phyloP scores from a whole-genome alignment of 2,797 vertebrate species.

The Dryobates pubescens region DNA sequence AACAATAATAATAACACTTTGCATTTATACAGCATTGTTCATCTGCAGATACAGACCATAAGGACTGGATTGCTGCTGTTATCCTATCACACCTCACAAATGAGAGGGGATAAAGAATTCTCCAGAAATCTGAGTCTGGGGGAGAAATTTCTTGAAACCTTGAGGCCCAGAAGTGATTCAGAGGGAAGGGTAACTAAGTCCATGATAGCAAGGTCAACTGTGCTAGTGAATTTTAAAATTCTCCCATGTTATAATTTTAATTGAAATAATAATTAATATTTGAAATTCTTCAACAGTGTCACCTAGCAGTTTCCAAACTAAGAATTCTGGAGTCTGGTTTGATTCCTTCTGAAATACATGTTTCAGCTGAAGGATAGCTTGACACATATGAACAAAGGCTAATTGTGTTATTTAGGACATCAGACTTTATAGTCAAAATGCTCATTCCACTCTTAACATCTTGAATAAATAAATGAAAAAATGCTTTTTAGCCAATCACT shows the following conservation, averaged over 20 bases:
- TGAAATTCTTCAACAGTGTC: not conserved
- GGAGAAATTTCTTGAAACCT: not conserved
- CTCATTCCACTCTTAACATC: not conserved
- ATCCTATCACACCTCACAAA: conserved; percentile 11
- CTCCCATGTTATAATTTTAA: not conserved
- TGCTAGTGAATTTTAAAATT: not conserved
- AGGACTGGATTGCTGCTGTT: conserved; percentile 42
- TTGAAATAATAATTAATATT: not conserved
- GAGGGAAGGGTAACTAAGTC: not conserved
- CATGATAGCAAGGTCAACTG: not conserved
- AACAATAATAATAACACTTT: conserved; percentile 75
- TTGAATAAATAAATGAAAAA: not conserved
- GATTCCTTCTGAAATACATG: not conserved
- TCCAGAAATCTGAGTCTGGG: not conserved
- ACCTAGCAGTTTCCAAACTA: not conserved
- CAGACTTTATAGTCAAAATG: not conserved
- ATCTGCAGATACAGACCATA: conserved; percentile 28
- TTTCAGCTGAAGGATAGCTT: not conserved
- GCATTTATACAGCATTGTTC: conserved; percentile 45
- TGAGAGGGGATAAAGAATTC: conserved; percentile 2
- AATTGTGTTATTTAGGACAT: not conserved
- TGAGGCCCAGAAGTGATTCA: not conserved
- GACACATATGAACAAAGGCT: not conserved
- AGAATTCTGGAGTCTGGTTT: not conserved
- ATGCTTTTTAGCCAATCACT: not conserved